phyloP scores from a whole-genome alignment of 2,113 vertebrate genomes.

The Spheniscus mendiculus region DNA sequence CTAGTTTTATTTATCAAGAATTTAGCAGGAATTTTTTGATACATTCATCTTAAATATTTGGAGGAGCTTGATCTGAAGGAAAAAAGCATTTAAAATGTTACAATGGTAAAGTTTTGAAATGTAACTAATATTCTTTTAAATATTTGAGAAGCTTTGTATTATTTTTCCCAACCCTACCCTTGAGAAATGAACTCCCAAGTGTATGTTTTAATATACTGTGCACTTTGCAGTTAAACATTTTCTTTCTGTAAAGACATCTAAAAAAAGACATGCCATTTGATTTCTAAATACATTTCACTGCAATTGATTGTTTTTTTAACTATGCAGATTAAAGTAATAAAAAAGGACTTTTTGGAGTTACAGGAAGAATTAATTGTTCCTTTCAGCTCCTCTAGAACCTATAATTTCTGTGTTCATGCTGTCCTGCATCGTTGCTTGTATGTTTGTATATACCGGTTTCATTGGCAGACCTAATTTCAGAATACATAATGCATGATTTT shows the following conservation, averaged over 20 bases:
- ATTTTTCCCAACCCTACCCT: slow-evolving; percentile 13
- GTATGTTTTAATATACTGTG: not conserved
- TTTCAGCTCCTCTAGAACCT: slow-evolving; percentile 13
- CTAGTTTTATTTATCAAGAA: slow-evolving; percentile 28
- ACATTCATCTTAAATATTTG: slow-evolving; percentile 49
- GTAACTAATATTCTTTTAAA: slow-evolving; percentile 21
- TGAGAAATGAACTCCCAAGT: not conserved
- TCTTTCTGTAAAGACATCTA: not conserved
- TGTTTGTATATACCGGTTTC: slow-evolving; percentile 76
- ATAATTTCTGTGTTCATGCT: not conserved
- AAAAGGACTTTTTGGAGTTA: slow-evolving; percentile 46
- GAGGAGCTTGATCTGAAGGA: not conserved
- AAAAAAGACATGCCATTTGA: not conserved
- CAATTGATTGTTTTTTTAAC: slow-evolving; percentile 58
- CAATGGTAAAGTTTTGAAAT: slow-evolving; percentile 19
- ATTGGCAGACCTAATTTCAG: slow-evolving; percentile 81
- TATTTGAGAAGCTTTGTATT: slow-evolving; percentile 33
- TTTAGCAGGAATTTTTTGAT: slow-evolving; percentile 34
- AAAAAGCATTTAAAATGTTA: not conserved
- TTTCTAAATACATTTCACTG: slow-evolving; percentile 30
- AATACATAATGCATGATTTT: slow-evolving; percentile 86
- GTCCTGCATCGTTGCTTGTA: slow-evolving; percentile 20
- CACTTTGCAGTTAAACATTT: not conserved
- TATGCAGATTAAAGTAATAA: slow-evolving; percentile 60
- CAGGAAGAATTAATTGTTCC: slow-evolving; percentile 49